phyloP scores from a whole-genome alignment of 2,797 vertebrate genomes.

The Manis pentadactyla region DNA sequence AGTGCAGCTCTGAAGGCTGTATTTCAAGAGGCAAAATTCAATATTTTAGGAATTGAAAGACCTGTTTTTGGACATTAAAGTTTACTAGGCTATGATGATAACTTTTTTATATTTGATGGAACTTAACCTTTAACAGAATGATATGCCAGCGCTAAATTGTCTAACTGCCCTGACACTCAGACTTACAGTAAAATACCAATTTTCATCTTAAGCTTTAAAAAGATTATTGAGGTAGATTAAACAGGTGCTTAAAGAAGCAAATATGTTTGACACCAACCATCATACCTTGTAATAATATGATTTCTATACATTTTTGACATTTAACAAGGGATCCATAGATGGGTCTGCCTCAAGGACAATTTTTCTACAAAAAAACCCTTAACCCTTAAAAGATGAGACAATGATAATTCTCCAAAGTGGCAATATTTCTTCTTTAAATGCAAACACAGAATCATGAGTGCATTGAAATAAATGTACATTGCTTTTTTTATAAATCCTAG shows the following conservation, averaged over 20 bases:
- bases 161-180: conserved; percentile 23
- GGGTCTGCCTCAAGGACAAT: conserved; percentile 23
- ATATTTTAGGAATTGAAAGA: conserved; percentile 42
- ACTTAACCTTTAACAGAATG: conserved; percentile 65
- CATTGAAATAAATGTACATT: background rate
- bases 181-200: conserved; percentile 17
- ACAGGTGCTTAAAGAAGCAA: conserved; percentile 54
- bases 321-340: conserved; percentile 43
- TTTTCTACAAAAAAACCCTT: background rate
- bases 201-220: conserved; percentile 61
- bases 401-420: background rate
- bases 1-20: background rate
- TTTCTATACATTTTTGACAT: conserved; percentile 61
- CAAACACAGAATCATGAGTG: background rate
- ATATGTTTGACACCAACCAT: background rate
- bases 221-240: conserved; percentile 58
- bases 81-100: conserved; percentile 46
- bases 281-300: conserved; percentile 32
- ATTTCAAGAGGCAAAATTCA: conserved; percentile 42
- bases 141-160: background rate
- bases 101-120: background rate
- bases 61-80: background rate
- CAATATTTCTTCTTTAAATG: conserved; percentile 46
- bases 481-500: background rate
- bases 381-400: background rate